These are phyloP conservation scores for Epicampocera succincta DNA, from an alignment of 2,888 invertebrate genomes.

Conservation along the genomic window DNA sequence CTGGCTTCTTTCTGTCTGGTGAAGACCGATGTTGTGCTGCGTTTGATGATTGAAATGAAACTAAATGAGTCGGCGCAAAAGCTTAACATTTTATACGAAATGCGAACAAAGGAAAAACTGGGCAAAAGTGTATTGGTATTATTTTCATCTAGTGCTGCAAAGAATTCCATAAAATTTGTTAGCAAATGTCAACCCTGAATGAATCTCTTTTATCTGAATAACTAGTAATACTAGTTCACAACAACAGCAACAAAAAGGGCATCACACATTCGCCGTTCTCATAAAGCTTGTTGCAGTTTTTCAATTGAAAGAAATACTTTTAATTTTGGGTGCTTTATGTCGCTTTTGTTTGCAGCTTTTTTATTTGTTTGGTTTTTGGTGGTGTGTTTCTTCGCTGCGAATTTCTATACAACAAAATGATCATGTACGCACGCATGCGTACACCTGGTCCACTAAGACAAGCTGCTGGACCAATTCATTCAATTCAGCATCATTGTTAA, in stretches of 20 bases:
- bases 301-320: slow-evolving; percentile 64
- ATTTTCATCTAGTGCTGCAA: slow-evolving; percentile 57
- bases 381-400: slow-evolving; percentile 60
- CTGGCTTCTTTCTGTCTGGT: slow-evolving; percentile 22
- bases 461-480: slow-evolving; percentile 65
- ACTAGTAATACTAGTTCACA: slow-evolving; percentile 59
- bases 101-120: slow-evolving; percentile 21
- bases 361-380: slow-evolving; percentile 62
- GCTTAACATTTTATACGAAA: slow-evolving; percentile 75
- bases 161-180: slow-evolving; percentile 66
- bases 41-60: slow-evolving; percentile 79
- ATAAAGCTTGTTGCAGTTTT: slow-evolving; percentile 74
- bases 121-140: slow-evolving; percentile 57
- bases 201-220: slow-evolving; percentile 39
- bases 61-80: slow-evolving; percentile 79
- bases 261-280: slow-evolving; percentile 53
- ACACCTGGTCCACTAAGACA: slow-evolving; percentile 73
- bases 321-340: slow-evolving; percentile 59
- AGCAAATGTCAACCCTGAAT: slow-evolving; percentile 44
- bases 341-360: slow-evolving; percentile 1
- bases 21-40: slow-evolving; percentile 74
- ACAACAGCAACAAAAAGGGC: slow-evolving; percentile 33
- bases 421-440: slow-evolving; percentile 42
- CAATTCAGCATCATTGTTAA: slow-evolving; percentile 62
- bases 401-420: slow-evolving; percentile 47